Conservation (phyloP, 2,113 vertebrate species). For the Odobenus rosmarus region DNA sequence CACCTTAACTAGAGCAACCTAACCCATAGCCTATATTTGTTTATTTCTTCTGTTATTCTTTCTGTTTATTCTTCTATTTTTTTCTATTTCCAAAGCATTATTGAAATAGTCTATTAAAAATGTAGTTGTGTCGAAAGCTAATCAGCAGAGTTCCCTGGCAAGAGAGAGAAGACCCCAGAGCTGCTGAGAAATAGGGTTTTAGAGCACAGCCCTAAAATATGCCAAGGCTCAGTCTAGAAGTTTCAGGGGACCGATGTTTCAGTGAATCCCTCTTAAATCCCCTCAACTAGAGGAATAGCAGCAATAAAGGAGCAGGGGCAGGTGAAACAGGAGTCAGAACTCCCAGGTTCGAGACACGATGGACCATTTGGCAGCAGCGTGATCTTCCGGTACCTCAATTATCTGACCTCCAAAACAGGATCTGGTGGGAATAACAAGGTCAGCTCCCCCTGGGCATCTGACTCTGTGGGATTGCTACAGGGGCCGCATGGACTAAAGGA, state of each 20-base stretch:
- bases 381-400: neutral
- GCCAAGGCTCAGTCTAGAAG: neutral
- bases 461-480: accelerated
- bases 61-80: neutral
- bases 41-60: neutral
- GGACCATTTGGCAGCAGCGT: too few relatives aligned
- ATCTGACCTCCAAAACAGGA: neutral
- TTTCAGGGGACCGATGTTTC: neutral
- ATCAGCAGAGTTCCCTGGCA: neutral
- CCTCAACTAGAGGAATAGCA: neutral
- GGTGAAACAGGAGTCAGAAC: neutral
- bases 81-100: neutral
- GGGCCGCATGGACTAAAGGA: accelerated
- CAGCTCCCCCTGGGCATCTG: neutral
- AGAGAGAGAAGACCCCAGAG: neutral
- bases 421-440: neutral
- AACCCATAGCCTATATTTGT: neutral
- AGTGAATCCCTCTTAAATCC: neutral
- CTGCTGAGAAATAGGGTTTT: neutral
- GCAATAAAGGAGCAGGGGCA: neutral
- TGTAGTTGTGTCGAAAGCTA: neutral
- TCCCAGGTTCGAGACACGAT: accelerated
- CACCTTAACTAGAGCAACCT: neutral
- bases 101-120: neutral
- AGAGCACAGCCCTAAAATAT: neutral